Evolutionary conservation across 1,140 invertebrate genomes (phyloP), one percentile per base, ranked within the genome.

Genomic region (Ceratosolen solmsi): DNA sequence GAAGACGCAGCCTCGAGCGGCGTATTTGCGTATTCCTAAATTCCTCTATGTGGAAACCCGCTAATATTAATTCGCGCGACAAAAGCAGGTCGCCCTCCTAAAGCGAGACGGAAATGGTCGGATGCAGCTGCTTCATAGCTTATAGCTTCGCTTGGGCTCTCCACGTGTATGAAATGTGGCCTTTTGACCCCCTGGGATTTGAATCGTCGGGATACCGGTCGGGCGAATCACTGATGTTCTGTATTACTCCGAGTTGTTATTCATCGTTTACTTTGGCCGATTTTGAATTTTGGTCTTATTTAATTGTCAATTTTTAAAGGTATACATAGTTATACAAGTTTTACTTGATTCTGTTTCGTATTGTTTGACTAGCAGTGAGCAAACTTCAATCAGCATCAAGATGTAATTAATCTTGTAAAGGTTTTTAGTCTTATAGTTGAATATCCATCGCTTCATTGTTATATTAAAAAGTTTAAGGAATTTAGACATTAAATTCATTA

Each of bases 51-150:
- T 68, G 82, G 85, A 85, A 87, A 82, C 84, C 84, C 82, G 83
- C 84, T 86, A 86, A 86, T 86, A 85, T 86, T 86, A 86, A 86
- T 86, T 86, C 86, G 81, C 82, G 83, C 38, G n/a, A 85, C 84
- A 86, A 86, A 85, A 86, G 85, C 83, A 27, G 80, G 78, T 83
- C 78, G 65, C 80, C 68, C 51, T 30, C 51, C 22, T n/a, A 51
- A 51, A 72, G 72, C 72, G 36, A 76, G 58, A 15, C 54, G 56
- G 73, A 5, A 58, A 75, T 75, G 54, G 73, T 51, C 49, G 30
- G 54, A 25, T 46, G 60, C 30, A 63, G 60, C 46, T 72, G 25
- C 41, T 72, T 25, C 36, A 72, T 41, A 63, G 30, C 60, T 60
- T 60, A 60, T 60, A 68, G 63, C 63, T 68, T 20, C 36, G 63